Percentiles rank a stretch among this genome's conserved stretches.
phyloP scores from a whole-genome alignment of 2,113 vertebrate genomes.

The Sciurus niger region DNA sequence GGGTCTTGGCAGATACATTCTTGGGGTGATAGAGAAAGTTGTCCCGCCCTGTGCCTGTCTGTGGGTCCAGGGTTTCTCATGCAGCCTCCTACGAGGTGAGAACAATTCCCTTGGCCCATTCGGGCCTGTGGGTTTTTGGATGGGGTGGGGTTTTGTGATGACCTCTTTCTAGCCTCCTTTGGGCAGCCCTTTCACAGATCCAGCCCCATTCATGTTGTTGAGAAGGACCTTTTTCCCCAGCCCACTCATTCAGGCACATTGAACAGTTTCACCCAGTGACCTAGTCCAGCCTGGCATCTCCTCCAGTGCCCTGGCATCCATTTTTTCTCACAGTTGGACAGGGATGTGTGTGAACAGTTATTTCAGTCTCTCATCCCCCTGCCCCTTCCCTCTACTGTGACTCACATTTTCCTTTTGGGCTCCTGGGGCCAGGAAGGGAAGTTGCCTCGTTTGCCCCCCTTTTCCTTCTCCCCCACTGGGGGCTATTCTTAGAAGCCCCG shows the following conservation, averaged over 20 bases:
- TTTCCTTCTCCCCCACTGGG: slow-evolving; percentile 78
- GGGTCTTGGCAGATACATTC: slow-evolving; percentile 15
- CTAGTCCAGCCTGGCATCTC: neutral
- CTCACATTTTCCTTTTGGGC: slow-evolving; percentile 85
- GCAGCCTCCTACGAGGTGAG: neutral
- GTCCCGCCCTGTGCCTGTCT: neutral
- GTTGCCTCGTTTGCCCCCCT: slow-evolving; percentile 77
- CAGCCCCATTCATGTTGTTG: neutral
- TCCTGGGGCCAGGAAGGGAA: slow-evolving; percentile 88
- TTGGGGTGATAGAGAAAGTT: neutral
- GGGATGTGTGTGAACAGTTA: slow-evolving; percentile 73
- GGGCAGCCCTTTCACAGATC: neutral
- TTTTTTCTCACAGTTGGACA: slow-evolving; percentile 77
- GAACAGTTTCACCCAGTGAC: neutral
- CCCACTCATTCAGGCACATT: neutral
- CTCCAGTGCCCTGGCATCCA: slow-evolving; percentile 20
- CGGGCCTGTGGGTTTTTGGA: neutral
- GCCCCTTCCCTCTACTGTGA: slow-evolving; percentile 83
- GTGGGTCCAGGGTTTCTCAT: neutral
- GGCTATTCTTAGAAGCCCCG: slow-evolving; percentile 85
- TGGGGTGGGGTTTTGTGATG: neutral
- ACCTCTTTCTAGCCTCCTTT: neutral
- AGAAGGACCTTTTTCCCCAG: neutral
- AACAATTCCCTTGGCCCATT: neutral
- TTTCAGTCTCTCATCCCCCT: slow-evolving; percentile 82